Evolutionary conservation across 2,797 vertebrate species (phyloP).

Genomic region (Argyrosomus regius): DNA sequence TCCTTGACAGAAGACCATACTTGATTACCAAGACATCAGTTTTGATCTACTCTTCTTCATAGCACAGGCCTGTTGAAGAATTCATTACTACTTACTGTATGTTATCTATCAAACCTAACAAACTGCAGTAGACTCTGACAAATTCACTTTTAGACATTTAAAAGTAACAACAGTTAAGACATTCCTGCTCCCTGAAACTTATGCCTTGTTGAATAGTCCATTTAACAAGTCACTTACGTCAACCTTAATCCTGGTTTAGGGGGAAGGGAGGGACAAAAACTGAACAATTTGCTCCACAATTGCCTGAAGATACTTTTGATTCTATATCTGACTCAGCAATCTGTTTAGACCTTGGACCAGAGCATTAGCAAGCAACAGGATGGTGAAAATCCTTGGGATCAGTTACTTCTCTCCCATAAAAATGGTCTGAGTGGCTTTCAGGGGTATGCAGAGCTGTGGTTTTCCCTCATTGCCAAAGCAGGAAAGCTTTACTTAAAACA

Average conservation of each 20-base stretch:
- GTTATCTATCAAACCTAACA: constrained; percentile 7
- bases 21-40: background rate
- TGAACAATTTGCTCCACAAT: constrained; percentile 11
- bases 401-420: constrained; percentile 30
- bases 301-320: background rate
- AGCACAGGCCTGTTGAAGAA: background rate
- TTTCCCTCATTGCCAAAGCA: constrained; percentile 39
- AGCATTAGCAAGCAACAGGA: constrained; percentile 9
- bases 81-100: background rate
- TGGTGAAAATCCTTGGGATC: constrained; percentile 1
- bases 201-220: constrained; percentile 10
- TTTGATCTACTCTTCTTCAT: constrained; percentile 1
- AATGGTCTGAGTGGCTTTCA: constrained; percentile 39
- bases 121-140: background rate
- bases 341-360: constrained; percentile 1
- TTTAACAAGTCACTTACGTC: background rate
- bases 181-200: background rate
- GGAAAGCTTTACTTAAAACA: constrained; percentile 53
- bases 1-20: background rate
- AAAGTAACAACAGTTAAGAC: background rate
- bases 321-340: constrained; percentile 21
- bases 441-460: constrained; percentile 40
- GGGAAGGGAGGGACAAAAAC: background rate
- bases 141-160: background rate
- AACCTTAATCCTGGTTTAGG: background rate